These are phyloP conservation scores for Andricus curvator DNA, from an alignment of 2,888 invertebrate genomes.

Conservation along the genomic window DNA sequence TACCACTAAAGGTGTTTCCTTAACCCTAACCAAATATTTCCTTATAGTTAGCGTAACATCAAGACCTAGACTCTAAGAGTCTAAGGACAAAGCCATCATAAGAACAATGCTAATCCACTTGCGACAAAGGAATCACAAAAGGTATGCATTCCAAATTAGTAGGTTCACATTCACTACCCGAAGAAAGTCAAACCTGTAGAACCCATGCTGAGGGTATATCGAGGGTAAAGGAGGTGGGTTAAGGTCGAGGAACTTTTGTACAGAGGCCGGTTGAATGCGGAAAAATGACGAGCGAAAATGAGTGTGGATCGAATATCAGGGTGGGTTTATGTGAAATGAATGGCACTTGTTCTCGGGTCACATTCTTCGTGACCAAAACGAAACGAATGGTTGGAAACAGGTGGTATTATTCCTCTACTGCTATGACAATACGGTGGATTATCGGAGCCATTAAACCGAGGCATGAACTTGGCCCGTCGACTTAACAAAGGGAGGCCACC, in stretches of 20 bases:
- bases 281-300: slow-evolving; percentile 52
- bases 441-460: background rate
- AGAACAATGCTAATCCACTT: slow-evolving; percentile 7
- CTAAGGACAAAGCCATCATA: background rate
- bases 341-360: slow-evolving; percentile 18
- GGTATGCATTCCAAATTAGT: background rate
- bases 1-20: background rate
- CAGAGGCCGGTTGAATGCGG: slow-evolving; percentile 19
- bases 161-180: background rate
- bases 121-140: background rate
- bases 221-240: background rate
- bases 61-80: background rate
- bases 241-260: background rate
- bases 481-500: background rate
- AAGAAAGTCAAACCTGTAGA: background rate
- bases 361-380: slow-evolving; percentile 53
- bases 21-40: background rate
- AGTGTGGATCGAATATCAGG: slow-evolving; percentile 52
- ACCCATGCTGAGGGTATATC: background rate
- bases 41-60: background rate
- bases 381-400: slow-evolving; percentile 57
- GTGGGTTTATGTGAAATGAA: slow-evolving; percentile 11
- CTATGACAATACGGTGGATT: slow-evolving; percentile 51
- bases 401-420: slow-evolving; percentile 65
- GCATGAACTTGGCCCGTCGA: slow-evolving; percentile 2